These are phyloP conservation scores for Diorhabda sublineata DNA, from an alignment of 1,140 invertebrate genomes.

Conservation along the genomic window DNA sequence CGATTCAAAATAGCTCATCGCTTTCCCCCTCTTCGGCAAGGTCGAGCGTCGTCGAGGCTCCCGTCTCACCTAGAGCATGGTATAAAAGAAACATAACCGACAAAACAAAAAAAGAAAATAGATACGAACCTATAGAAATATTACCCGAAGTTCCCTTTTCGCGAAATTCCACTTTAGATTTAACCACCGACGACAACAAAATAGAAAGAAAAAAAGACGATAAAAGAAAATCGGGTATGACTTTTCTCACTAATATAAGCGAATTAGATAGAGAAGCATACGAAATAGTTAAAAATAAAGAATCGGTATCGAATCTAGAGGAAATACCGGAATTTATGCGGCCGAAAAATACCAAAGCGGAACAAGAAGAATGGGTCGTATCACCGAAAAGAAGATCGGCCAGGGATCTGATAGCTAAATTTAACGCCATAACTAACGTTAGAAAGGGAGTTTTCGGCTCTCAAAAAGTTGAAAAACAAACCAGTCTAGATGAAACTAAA, in stretches of 20 bases:
- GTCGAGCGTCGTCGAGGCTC: constrained; percentile 37
- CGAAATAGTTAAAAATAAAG: constrained; percentile 62
- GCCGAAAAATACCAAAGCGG: constrained; percentile 36
- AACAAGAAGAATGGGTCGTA: constrained; percentile 43
- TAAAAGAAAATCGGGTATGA: constrained; percentile 59
- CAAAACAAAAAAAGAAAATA: constrained; percentile 33
- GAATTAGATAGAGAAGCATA: constrained; percentile 74
- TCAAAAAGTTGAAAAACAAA: constrained; percentile 35
- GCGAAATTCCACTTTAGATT: constrained; percentile 42
- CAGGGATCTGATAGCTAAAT: constrained; percentile 59
- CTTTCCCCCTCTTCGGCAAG: constrained; percentile 23
- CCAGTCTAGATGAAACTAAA: constrained; percentile 28
- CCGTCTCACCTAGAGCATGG: constrained; percentile 59
- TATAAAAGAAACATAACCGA: constrained; percentile 53
- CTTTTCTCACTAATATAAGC: constrained; percentile 72
- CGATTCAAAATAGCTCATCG: constrained; percentile 3
- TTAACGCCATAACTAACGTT: constrained; percentile 59
- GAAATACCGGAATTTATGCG: constrained; percentile 45
- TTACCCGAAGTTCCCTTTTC: constrained; percentile 43
- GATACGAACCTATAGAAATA: constrained; percentile 39
- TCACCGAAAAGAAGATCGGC: constrained; percentile 50
- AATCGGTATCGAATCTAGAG: constrained; percentile 37
- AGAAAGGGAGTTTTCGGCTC: constrained; percentile 51
- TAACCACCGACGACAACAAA: constrained; percentile 46
- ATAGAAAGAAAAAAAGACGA: constrained; percentile 45